A percentile compares a stretch with the other conserved stretches of the same genome.
Conservation (phyloP, 2,113 vertebrate species). For the Paracanthobrama guichenoti region DNA sequence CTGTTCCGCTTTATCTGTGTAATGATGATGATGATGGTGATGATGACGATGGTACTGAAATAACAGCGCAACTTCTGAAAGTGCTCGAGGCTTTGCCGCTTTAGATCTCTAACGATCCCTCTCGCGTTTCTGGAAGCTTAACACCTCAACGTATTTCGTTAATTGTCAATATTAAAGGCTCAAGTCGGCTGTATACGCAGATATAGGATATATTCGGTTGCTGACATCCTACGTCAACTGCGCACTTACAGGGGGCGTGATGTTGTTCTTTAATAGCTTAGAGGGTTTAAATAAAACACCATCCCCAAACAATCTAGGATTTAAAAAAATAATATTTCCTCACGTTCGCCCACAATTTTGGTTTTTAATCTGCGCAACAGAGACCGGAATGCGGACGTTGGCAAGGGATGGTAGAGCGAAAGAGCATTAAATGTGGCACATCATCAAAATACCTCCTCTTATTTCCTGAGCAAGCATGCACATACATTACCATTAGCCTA, state of each 20-base stretch:
- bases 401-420: slow-evolving; percentile 46
- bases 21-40: slow-evolving; percentile 36
- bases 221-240: slow-evolving; percentile 42
- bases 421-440: slow-evolving; percentile 65
- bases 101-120: neutral
- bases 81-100: neutral
- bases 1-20: slow-evolving; percentile 52
- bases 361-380: slow-evolving; percentile 86
- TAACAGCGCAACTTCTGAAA: slow-evolving; percentile 57
- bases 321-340: slow-evolving; percentile 23
- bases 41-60: slow-evolving; percentile 49
- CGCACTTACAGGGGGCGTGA: slow-evolving; percentile 47
- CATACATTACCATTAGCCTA: neutral
- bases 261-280: slow-evolving; percentile 26
- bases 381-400: slow-evolving; percentile 85
- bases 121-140: neutral
- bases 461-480: neutral
- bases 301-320: neutral
- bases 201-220: neutral
- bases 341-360: slow-evolving; percentile 79
- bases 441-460: slow-evolving; percentile 55
- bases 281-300: slow-evolving; percentile 15
- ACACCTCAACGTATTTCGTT: neutral
- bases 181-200: neutral
- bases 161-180: neutral